phyloP scores from a whole-genome alignment of 1,140 invertebrate genomes.

The Heliconius melpomene region DNA sequence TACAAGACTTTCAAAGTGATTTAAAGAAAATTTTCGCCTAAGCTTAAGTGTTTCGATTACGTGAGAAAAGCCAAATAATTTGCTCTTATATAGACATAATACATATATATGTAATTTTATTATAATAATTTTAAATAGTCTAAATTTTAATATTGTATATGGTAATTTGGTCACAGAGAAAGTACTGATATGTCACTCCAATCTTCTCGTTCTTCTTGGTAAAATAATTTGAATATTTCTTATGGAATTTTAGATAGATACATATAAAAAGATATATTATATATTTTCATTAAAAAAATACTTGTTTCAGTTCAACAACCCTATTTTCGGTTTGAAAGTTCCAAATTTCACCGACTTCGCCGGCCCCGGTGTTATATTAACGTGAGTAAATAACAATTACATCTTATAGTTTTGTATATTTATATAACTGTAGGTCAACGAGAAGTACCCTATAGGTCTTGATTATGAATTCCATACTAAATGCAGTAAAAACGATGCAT shows the following conservation, averaged over 20 bases:
- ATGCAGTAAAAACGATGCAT: no score
- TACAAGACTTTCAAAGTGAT: not conserved
- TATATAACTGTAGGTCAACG: not conserved
- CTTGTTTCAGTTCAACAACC: constrained; percentile 86
- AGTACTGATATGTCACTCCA: no score
- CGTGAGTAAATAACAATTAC: constrained; percentile 81
- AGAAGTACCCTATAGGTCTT: no score
- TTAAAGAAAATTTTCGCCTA: not conserved
- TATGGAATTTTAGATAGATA: no score
- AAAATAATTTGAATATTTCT: no score
- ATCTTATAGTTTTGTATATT: not conserved
- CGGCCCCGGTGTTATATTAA: constrained; percentile 95
- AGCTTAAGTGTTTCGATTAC: not conserved
- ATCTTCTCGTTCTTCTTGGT: no score
- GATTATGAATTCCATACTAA: no score
- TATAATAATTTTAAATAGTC: no score
- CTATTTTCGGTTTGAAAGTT: constrained; percentile 91
- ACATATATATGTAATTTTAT: no score
- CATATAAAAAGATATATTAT: not conserved
- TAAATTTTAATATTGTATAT: no score
- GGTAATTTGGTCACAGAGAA: no score
- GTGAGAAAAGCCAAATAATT: not conserved
- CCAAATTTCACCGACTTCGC: constrained; percentile 97
- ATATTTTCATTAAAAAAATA: not conserved
- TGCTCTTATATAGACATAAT: no score